Percentiles rank a stretch among this genome's conserved stretches.
These are phyloP conservation scores for Panulirus ornatus DNA, from an alignment of 1,140 invertebrate genomes.

Conservation along the genomic window DNA sequence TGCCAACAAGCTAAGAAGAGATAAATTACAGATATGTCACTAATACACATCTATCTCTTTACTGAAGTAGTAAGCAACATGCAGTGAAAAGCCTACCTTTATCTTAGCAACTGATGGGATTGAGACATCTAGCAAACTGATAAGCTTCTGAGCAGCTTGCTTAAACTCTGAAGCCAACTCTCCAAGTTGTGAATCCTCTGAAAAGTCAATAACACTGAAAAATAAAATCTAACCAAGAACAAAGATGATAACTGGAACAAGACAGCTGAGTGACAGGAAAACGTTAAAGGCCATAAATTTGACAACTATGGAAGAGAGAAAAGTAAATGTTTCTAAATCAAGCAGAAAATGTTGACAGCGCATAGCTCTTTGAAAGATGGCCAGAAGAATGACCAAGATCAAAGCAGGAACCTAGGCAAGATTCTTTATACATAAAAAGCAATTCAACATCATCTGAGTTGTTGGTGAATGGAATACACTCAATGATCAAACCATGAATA, in stretches of 20 bases:
- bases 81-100: slow-evolving; percentile 77
- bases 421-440: no score
- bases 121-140: slow-evolving; percentile 80
- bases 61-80: neutral
- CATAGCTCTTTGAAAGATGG: no score
- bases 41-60: no score
- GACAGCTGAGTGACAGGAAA: neutral
- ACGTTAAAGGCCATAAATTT: neutral
- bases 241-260: neutral
- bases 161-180: slow-evolving; percentile 79
- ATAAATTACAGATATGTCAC: no score
- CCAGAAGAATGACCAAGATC: no score
- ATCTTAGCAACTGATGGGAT: slow-evolving; percentile 79
- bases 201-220: neutral
- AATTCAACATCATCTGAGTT: no score
- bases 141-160: slow-evolving; percentile 79
- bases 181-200: slow-evolving; percentile 77
- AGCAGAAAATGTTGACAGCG: neutral
- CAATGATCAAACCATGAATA: no score
- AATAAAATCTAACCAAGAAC: neutral
- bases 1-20: no score
- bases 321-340: neutral
- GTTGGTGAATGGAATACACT: no score
- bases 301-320: neutral
- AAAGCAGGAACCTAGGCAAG: no score